Percentiles rank a stretch among this genome's conserved stretches.
Conservation (phyloP, 2,113 vertebrate species). For the Neolamprologus hecqui region DNA sequence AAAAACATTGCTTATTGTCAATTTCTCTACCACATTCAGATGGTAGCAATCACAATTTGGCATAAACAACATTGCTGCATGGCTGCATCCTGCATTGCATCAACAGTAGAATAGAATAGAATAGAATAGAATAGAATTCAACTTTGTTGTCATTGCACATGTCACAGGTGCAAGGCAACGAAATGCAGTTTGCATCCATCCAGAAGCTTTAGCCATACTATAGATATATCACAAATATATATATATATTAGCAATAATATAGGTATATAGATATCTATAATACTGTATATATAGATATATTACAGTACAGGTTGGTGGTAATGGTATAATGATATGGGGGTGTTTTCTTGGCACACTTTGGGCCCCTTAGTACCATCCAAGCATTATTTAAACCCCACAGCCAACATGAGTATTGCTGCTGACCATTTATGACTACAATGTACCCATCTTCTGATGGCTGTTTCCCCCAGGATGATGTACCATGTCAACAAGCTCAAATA, state of each 20-base stretch:
- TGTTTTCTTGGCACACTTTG: background rate
- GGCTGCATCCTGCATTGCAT: background rate
- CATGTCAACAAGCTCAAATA: background rate
- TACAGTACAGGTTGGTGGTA: background rate
- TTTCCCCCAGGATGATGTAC: fast-evolving
- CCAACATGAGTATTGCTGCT: background rate
- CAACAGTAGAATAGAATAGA: background rate
- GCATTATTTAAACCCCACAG: background rate
- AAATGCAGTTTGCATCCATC: too few relatives aligned
- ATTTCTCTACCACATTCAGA: background rate
- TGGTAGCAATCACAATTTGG: background rate
- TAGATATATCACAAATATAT: background rate
- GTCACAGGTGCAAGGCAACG: too few relatives aligned
- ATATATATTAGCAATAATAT: background rate
- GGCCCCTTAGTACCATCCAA: background rate
- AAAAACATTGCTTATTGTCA: background rate
- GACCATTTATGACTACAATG: background rate
- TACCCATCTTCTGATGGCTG: background rate
- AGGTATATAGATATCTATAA: background rate
- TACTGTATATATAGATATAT: background rate
- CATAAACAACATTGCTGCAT: background rate
- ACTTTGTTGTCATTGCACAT: too few relatives aligned
- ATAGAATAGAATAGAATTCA: background rate
- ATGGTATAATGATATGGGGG: background rate
- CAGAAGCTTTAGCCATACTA: too few relatives aligned